phyloP scores from a whole-genome alignment of 2,797 vertebrate genomes.

The Lacerta bilineata region DNA sequence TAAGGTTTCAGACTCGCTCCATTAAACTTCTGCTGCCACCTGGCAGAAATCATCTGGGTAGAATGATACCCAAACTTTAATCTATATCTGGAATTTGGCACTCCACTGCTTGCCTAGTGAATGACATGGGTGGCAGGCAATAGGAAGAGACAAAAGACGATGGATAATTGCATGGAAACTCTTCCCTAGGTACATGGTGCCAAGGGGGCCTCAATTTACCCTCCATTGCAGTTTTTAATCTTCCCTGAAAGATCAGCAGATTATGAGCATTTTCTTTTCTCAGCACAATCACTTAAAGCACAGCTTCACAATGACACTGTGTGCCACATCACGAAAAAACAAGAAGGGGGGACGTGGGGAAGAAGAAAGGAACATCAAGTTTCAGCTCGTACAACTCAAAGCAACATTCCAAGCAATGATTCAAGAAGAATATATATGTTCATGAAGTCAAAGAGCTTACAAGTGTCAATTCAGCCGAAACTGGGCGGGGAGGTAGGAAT shows the following conservation, averaged over 20 bases:
- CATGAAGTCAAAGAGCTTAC: conserved; percentile 19
- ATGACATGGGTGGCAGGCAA: not conserved
- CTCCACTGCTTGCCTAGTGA: not conserved
- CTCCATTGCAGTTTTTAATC: conserved; percentile 40
- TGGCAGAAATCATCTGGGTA: not conserved
- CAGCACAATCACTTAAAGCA: not conserved
- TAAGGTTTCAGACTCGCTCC: not conserved
- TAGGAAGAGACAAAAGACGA: not conserved
- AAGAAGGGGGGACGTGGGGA: conserved; percentile 30
- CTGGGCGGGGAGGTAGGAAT: not conserved
- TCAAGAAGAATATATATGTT: conserved; percentile 34
- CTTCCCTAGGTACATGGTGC: conserved; percentile 6
- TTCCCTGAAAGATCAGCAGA: conserved; percentile 1
- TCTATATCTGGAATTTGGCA: conserved; percentile 26
- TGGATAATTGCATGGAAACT: not conserved
- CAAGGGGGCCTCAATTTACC: conserved; percentile 25
- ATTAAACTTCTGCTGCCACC: not conserved
- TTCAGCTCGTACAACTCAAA: conserved; percentile 45
- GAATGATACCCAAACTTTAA: conserved; percentile 43
- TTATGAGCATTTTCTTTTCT: not conserved
- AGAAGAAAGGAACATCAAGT: conserved; percentile 57
- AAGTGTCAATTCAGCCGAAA: conserved; percentile 43
- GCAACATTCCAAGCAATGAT: conserved; percentile 67
- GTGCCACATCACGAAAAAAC: conserved; percentile 27
- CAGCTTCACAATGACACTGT: conserved; percentile 22